Base-by-base conservation (phyloP, 2,113 vertebrate genomes). In the Raja brachyura region DNA sequence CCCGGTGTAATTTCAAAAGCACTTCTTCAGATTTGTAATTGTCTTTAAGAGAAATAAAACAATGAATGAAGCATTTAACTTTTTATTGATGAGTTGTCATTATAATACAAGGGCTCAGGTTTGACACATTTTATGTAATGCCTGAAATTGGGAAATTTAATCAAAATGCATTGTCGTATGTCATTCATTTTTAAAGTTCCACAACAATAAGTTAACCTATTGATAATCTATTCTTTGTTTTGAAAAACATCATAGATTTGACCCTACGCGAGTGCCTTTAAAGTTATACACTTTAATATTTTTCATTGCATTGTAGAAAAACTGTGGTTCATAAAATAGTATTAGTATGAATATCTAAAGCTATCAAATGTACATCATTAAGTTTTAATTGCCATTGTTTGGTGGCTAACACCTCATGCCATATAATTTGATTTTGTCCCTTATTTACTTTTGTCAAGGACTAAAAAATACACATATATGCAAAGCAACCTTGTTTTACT, bases 181-280 rank as follows among this genome's bases (percentile, higher is more conserved):
- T 85, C 59, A 61, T 88, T 88, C 63, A 18, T 63, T 63, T 31
- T 31, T 31, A n/a, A 63, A 63, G 83, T 31, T 88, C 4, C 25
- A 88, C 59, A 88, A 88, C 59, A 88, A 63, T 88, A 66, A n/a
- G 94, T 93, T 28, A 81, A 95, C 94, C 93, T 7, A 66, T 78
- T 78, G 93, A 95, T 95, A 20, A 94, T 96, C 94, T 96, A 95
- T 96, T 95, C 95, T 95, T 93, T 94, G 76, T 93, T 94, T 93
- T 95, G 85, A 95, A 95, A 95, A 94, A 88, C 63, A 63, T 28
- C 59, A 88, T 13, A 88, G 28, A 33, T 88, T 88, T 63, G 28
- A 88, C 59, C 56, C 11, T 14, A 86, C 10, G 25, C 22, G 39
- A 81, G 25, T 33, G 28, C 28, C 28, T 31, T 88, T 88, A 61